Percentiles rank a stretch among this genome's conserved stretches.
These are phyloP conservation scores for Clanis bilineata DNA, from an alignment of 2,888 invertebrate genomes.

Conservation along the genomic window DNA sequence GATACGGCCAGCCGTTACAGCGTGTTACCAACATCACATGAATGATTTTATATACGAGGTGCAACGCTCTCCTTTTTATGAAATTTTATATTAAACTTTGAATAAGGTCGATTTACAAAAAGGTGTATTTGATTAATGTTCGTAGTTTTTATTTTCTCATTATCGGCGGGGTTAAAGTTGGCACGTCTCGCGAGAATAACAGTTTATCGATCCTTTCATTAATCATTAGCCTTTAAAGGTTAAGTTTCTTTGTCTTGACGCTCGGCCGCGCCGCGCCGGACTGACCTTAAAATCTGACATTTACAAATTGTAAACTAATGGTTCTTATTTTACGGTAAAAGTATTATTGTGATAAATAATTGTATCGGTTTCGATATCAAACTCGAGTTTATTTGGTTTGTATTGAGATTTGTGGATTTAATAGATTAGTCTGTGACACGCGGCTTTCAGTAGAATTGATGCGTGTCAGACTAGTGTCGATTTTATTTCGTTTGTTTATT, in stretches of 20 bases:
- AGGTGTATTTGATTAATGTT: conserved; percentile 1
- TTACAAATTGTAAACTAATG: conserved; percentile 7
- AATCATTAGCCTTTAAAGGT: conserved; percentile 13
- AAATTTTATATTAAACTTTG: too few species aligned
- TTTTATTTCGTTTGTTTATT: too few species aligned
- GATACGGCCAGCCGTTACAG: too few species aligned
- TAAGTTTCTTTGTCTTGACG: conserved; percentile 6
- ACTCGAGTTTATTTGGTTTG: not conserved
- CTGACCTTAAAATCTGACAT: conserved; percentile 4
- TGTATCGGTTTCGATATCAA: not conserved
- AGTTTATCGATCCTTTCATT: conserved; percentile 6
- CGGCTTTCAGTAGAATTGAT: too few species aligned
- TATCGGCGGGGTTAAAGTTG: not conserved
- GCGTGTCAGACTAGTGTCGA: too few species aligned
- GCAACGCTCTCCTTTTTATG: too few species aligned
- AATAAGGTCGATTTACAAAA: not conserved
- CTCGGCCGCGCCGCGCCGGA: not conserved
- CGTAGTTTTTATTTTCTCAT: not conserved
- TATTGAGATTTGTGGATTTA: not conserved
- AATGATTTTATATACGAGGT: too few species aligned
- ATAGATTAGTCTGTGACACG: not conserved
- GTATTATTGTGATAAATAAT: not conserved
- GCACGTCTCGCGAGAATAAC: not conserved
- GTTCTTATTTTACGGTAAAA: not conserved
- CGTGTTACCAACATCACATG: too few species aligned